phyloP scores from a whole-genome alignment of 1,140 invertebrate genomes.

The Pseudomyrmex sp. region DNA sequence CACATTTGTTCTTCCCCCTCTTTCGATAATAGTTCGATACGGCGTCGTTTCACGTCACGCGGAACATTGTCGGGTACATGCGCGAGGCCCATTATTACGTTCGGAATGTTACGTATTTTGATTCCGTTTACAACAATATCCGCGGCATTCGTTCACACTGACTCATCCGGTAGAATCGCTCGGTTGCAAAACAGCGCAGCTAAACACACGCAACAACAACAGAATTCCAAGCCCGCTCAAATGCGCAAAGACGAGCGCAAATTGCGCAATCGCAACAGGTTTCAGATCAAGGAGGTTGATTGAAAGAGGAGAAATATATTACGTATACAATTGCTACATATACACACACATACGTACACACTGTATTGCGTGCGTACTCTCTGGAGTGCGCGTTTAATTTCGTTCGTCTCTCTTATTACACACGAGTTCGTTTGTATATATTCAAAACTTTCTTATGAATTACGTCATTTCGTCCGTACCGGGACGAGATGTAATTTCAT shows the following conservation, averaged over 20 bases:
- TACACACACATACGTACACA: too few relatives aligned
- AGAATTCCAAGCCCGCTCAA: background rate
- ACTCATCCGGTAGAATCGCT: conserved; percentile 25
- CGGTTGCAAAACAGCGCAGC: background rate
- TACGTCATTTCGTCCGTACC: background rate
- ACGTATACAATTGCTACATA: background rate
- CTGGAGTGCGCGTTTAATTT: too few relatives aligned
- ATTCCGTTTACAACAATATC: conserved; percentile 42
- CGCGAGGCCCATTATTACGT: conserved; percentile 27
- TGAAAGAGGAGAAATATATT: background rate
- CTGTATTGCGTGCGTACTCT: too few relatives aligned
- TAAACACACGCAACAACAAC: background rate
- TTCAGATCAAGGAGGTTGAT: conserved; percentile 15
- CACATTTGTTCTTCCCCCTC: background rate
- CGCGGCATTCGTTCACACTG: conserved; percentile 11
- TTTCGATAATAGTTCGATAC: background rate
- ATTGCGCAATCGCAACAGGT: conserved; percentile 11
- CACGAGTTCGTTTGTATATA: background rate
- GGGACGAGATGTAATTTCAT: background rate
- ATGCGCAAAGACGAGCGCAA: conserved; percentile 17
- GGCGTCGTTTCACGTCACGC: background rate
- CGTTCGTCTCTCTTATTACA: too few relatives aligned
- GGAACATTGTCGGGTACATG: conserved; percentile 6
- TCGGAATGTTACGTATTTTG: conserved; percentile 43
- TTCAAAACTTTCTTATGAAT: background rate